Evolutionary conservation across 2,113 vertebrate species (phyloP).

Genomic region (Labeo rohita): DNA sequence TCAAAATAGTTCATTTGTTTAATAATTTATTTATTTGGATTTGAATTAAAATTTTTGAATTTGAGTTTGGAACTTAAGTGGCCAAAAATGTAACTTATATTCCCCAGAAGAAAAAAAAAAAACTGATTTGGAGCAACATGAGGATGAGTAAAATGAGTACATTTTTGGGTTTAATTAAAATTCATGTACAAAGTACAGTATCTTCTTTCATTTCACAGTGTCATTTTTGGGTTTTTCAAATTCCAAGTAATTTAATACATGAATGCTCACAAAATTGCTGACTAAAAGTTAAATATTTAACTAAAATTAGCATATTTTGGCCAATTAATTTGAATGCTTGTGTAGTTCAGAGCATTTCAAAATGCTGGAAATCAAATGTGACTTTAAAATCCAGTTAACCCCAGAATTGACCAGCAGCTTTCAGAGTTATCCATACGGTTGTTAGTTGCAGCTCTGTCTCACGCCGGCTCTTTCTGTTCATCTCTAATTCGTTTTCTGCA

Average conservation of each 20-base stretch:
- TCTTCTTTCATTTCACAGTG: not conserved
- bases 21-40: not conserved
- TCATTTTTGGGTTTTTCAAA: not conserved
- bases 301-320: too few species aligned
- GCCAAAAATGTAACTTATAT: not conserved
- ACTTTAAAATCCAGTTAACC: not conserved
- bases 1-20: too few species aligned
- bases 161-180: too few species aligned
- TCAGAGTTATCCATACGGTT: not conserved
- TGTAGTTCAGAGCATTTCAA: not conserved
- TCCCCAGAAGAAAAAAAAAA: not conserved
- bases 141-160: too few species aligned
- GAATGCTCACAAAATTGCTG: too few species aligned
- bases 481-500: not conserved
- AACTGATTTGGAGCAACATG: too few species aligned
- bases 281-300: too few species aligned
- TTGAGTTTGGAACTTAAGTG: not conserved
- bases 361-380: not conserved
- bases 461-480: not conserved
- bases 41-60: not conserved
- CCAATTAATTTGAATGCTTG: not conserved
- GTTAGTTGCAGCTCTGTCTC: not conserved
- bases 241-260: too few species aligned
- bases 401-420: not conserved
- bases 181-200: not conserved